These are phyloP conservation scores for Hylaeus volcanicus DNA, from an alignment of 1,140 invertebrate genomes.

Conservation along the genomic window DNA sequence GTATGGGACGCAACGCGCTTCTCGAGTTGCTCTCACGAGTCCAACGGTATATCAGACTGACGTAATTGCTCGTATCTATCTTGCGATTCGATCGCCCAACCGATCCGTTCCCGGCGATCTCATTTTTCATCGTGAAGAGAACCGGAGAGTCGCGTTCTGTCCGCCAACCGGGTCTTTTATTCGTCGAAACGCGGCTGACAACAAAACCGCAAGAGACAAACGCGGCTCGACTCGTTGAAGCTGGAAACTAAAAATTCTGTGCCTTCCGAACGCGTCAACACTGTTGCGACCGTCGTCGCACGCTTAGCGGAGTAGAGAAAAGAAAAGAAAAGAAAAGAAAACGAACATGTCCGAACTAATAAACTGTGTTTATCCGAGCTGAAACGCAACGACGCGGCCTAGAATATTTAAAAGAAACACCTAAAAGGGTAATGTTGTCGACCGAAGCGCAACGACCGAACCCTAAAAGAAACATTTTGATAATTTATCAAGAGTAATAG, in stretches of 20 bases:
- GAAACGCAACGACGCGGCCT: neutral
- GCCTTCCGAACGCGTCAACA: neutral
- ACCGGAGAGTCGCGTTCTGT: slow-evolving; percentile 14
- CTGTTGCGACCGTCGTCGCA: too few species aligned
- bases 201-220: neutral
- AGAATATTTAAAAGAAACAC: neutral
- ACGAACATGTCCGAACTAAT: too few species aligned
- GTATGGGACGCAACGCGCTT: slow-evolving; percentile 24
- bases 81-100: slow-evolving; percentile 14
- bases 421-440: too few species aligned
- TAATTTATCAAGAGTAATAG: slow-evolving; percentile 31
- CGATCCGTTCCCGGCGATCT: neutral
- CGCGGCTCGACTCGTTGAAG: neutral
- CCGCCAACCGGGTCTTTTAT: slow-evolving; percentile 7
- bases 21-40: slow-evolving; percentile 42
- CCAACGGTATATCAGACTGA: neutral
- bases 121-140: slow-evolving; percentile 13
- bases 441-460: neutral
- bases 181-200: slow-evolving; percentile 34
- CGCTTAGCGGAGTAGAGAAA: too few species aligned
- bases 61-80: slow-evolving; percentile 41
- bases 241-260: neutral
- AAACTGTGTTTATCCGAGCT: slow-evolving; percentile 11
- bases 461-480: neutral
- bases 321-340: neutral